Percentiles rank a stretch among this genome's conserved stretches.
Conservation (phyloP, 2,888 invertebrate genomes). For the Campaea margaritaria region DNA sequence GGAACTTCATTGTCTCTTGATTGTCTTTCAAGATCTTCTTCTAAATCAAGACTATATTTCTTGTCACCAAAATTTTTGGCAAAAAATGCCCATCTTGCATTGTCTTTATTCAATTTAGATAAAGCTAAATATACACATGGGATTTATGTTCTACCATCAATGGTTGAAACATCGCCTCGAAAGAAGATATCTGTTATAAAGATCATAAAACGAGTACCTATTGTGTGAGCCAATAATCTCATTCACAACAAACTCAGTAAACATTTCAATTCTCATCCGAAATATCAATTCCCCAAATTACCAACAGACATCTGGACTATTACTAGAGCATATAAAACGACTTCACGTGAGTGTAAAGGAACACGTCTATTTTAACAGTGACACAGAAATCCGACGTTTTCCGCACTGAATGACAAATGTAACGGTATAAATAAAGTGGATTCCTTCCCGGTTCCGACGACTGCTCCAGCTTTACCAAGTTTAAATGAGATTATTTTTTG, state of each 20-base stretch:
- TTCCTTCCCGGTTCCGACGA: conserved; percentile 38
- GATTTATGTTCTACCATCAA: no score
- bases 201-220: no score
- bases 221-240: no score
- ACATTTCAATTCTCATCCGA: conserved; percentile 5
- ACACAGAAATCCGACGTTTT: conserved; percentile 58
- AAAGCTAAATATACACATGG: no score
- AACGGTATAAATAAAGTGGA: conserved; percentile 62
- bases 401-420: conserved; percentile 63
- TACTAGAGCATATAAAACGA: conserved; percentile 35
- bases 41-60: no score
- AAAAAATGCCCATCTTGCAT: no score
- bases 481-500: conserved; percentile 23
- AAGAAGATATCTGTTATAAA: no score
- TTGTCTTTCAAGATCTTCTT: no score
- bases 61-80: no score
- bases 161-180: no score
- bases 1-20: no score
- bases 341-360: conserved; percentile 44
- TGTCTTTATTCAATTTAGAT: no score
- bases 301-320: conserved; percentile 21
- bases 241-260: neutral
- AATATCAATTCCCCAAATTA: conserved; percentile 26
- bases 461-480: conserved; percentile 30
- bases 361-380: conserved; percentile 62